Evolutionary conservation across 2,797 vertebrate genomes (phyloP), one percentile per base, ranked within the genome.

Genomic region (Clamator glandarius): DNA sequence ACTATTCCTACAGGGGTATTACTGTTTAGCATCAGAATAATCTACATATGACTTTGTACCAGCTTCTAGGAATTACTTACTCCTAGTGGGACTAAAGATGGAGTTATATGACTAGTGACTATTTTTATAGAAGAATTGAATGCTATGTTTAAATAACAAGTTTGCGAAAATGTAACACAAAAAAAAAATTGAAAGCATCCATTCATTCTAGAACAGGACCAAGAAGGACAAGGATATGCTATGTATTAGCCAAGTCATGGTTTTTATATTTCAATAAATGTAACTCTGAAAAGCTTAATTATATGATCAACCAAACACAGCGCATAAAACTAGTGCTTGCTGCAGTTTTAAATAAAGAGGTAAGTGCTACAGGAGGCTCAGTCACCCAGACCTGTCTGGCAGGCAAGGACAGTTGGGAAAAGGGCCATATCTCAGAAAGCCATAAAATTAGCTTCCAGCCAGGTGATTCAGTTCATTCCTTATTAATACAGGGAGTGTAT

Each of bases 101-200:
- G 66, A 84, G 44, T 84, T 59, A 89, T 69, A 76, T 93, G 33
- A 67, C 39, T 93, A 95, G 68, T 48, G 66, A 51, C 28, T 57
- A 75, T 63, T 96, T 97, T 96, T 90, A 95, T 82, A 84, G 25
- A 77, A 66, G 86, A 95, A 94, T 36, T 79, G 68, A 86, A 95
- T 72, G 9, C 29, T 92, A 42, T 90, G 66, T 90, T 96, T 89
- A 94, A 84, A 23, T 84, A 94, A 80, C 19, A 33, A 87, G 58
- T 66, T 36, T 73, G 11, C 26, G 57, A 80, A 93, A 91, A 93
- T 85, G 35, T 58, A 94, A 77, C 19, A 23, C n/a, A 28, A 81
- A 52, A 36, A 68, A 82, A 35, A 70, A 44, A 13, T 1, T 44
- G 39, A 50, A 66, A 54, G 69, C 15, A 36, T 59, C 58, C 23